phyloP scores from a whole-genome alignment of 2,888 invertebrate species.

The Drosophila bunnanda region DNA sequence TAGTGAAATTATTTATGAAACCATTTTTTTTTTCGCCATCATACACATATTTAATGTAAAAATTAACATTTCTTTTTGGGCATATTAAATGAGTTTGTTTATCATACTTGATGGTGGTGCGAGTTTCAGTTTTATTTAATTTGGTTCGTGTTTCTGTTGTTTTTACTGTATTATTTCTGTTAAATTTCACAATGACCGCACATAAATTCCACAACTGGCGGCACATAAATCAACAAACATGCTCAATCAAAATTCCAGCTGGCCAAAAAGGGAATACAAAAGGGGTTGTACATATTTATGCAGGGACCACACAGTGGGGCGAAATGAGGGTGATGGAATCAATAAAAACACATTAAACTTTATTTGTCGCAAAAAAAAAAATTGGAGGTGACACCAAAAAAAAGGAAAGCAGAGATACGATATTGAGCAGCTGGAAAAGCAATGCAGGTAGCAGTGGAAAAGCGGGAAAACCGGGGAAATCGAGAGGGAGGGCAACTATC shows the following conservation, averaged over 20 bases:
- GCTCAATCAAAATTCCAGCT: slow-evolving; percentile 68
- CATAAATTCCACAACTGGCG: slow-evolving; percentile 65
- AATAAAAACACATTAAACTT: slow-evolving; percentile 71
- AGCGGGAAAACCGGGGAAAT: not conserved
- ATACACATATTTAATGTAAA: slow-evolving; percentile 34
- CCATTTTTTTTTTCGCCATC: slow-evolving; percentile 6
- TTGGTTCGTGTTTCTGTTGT: slow-evolving; percentile 2
- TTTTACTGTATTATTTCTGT: slow-evolving; percentile 22
- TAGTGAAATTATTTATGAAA: slow-evolving; percentile 17
- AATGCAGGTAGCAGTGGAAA: slow-evolving; percentile 28
- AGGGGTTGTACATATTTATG: slow-evolving; percentile 23
- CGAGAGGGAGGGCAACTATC: slow-evolving; percentile 19
- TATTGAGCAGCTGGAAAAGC: slow-evolving; percentile 45
- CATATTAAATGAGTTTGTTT: slow-evolving; percentile 31
- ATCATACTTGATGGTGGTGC: not conserved
- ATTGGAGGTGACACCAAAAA: too few species aligned
- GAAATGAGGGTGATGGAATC: slow-evolving; percentile 51
- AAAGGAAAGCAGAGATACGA: slow-evolving; percentile 2
- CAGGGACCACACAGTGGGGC: slow-evolving; percentile 6
- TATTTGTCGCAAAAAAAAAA: slow-evolving; percentile 53
- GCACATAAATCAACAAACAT: slow-evolving; percentile 68
- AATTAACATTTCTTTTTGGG: slow-evolving; percentile 34
- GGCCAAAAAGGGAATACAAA: slow-evolving; percentile 11
- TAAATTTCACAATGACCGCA: slow-evolving; percentile 52
- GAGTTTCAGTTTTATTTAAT: slow-evolving; percentile 19